Percentiles rank a stretch among this genome's conserved stretches.
phyloP scores from a whole-genome alignment of 2,797 vertebrate genomes.

The Microctenopoma lineatum region DNA sequence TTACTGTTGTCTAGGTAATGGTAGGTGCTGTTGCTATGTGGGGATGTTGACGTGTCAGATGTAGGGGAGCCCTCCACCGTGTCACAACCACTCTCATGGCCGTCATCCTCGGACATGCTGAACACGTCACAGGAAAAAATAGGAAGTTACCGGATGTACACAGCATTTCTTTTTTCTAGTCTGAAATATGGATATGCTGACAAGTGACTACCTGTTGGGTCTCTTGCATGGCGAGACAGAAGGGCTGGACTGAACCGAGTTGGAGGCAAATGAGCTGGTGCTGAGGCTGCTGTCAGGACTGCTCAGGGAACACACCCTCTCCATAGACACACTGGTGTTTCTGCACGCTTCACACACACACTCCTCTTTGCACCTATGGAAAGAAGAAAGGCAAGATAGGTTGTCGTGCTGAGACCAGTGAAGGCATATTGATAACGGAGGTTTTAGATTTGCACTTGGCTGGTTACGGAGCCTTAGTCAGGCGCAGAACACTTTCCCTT shows the following conservation, averaged over 20 bases:
- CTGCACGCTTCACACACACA: constrained; percentile 95
- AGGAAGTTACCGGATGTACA: not conserved
- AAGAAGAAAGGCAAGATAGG: not conserved
- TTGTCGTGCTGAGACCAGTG: not conserved
- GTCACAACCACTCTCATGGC: constrained; percentile 95
- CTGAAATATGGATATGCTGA: not conserved
- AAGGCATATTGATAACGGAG: too few species aligned
- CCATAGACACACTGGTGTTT: constrained; percentile 91
- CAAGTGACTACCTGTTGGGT: constrained; percentile 88
- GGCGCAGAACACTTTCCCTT: not conserved
- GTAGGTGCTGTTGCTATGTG: constrained; percentile 86
- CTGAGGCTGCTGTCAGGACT: constrained; percentile 97
- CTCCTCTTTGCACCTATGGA: constrained; percentile 90
- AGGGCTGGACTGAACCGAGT: constrained; percentile 92
- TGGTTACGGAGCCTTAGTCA: not conserved
- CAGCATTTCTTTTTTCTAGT: not conserved
- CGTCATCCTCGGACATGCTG: constrained; percentile 96
- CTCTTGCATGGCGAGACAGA: constrained; percentile 91
- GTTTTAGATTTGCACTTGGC: not conserved
- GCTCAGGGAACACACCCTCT: constrained; percentile 95
- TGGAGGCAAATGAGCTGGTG: constrained; percentile 89
- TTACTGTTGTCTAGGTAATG: constrained; percentile 87
- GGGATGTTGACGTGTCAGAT: constrained; percentile 86
- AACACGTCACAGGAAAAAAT: not conserved
- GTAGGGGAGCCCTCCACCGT: constrained; percentile 93